These are phyloP conservation scores for Camponotus vicinus DNA, from an alignment of 1,140 invertebrate species.

Conservation along the genomic window DNA sequence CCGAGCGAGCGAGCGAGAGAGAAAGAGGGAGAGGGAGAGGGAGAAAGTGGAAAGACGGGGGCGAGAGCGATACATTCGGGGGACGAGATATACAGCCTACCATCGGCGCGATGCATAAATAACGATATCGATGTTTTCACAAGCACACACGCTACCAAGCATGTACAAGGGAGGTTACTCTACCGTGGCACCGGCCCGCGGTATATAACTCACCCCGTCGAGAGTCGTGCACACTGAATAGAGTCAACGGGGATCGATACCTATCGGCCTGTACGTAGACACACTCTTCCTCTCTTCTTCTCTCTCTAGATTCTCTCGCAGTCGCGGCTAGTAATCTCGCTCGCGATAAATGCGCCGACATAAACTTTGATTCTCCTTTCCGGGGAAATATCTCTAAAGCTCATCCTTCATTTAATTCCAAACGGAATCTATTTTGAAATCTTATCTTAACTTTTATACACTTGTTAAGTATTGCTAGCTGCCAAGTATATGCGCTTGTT, in stretches of 20 bases:
- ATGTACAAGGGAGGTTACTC: slow-evolving; percentile 82
- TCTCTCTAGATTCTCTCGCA: slow-evolving; percentile 55
- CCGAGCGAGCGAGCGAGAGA: background rate
- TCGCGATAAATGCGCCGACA: slow-evolving; percentile 12
- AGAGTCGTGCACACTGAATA: slow-evolving; percentile 82
- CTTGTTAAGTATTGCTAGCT: too few species aligned
- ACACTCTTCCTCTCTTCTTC: slow-evolving; percentile 67
- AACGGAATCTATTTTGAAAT: slow-evolving; percentile 10
- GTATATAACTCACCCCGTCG: slow-evolving; percentile 83
- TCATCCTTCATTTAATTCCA: slow-evolving; percentile 32
- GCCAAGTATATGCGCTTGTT: too few species aligned
- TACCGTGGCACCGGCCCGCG: slow-evolving; percentile 78
- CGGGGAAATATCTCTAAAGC: background rate
- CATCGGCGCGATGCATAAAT: slow-evolving; percentile 83
- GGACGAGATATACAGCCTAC: slow-evolving; percentile 73
- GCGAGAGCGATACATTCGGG: slow-evolving; percentile 52
- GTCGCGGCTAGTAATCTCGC: slow-evolving; percentile 9
- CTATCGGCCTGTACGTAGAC: slow-evolving; percentile 81
- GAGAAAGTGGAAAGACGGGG: background rate
- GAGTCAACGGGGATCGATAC: slow-evolving; percentile 84
- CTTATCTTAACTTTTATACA: background rate
- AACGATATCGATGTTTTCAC: slow-evolving; percentile 85
- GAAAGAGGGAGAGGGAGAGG: background rate
- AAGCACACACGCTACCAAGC: slow-evolving; percentile 81
- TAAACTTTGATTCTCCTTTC: slow-evolving; percentile 35